Evolutionary conservation across 2,113 vertebrate species (phyloP), one percentile per base, ranked within the genome.

Genomic region (Hippocampus zosterae): DNA sequence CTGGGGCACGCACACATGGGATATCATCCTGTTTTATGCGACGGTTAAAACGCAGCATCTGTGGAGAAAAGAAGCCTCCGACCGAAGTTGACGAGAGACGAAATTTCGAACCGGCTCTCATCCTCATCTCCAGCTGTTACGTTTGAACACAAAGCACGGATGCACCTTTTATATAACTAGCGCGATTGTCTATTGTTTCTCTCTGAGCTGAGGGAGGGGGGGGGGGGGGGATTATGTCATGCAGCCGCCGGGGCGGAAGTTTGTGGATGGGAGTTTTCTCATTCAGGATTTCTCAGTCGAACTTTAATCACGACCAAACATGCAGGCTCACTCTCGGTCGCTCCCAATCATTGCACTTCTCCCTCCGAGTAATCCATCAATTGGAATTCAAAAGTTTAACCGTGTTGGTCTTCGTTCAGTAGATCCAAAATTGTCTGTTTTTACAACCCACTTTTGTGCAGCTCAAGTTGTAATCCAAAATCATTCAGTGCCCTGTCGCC

Each of bases 121-220:
- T 79, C 74, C 81, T 67, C 79, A 72, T 61, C 77, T 75, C 82
- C 70, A 33, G 83, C 52, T 74, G 77, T 83, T 80, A 74, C 83
- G 67, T 80, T 80, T 74, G 69, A 77, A 74, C 80, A 89, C 86
- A 88, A 90, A 88, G 81, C 88, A 80, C 73, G 72, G 85, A 87
- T 88, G 85, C 73, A 70, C 73, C 74, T 88, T 67, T 68, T 89
- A 86, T 83, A 84, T 87, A 90, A 90, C 84, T 64, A 50, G 44
- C 69, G 65, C 78, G 70, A 71, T 73, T 83, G 79, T 80, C 83
- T 82, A 84, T 90, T 91, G 89, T 89, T 81, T 81, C 72, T 76
- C 70, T 77, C 73, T 64, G 65, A 79, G 75, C 70, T 13, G 12
- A 44, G 42, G 42, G 12, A 70, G 73, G 71, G 76, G 42, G 42